These are phyloP conservation scores for Saturnia pavonia DNA, from an alignment of 2,888 invertebrate genomes.

Conservation along the genomic window DNA sequence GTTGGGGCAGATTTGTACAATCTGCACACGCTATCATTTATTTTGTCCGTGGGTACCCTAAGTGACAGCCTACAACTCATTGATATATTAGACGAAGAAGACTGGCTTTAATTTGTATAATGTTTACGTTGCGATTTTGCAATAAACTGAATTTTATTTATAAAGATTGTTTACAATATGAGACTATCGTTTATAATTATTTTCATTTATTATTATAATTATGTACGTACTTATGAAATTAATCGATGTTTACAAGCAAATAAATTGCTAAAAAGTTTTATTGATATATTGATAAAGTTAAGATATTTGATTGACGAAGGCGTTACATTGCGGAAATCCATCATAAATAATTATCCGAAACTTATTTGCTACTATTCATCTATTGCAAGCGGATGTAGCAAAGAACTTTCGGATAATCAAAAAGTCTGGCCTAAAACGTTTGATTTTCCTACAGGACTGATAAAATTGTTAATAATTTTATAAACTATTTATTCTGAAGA, in stretches of 20 bases:
- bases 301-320: no score
- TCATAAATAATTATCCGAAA: no score
- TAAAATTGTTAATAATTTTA: neutral
- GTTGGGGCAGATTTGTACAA: slow-evolving; percentile 62
- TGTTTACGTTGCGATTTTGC: slow-evolving; percentile 24
- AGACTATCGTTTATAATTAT: neutral
- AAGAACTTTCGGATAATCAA: no score
- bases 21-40: slow-evolving; percentile 61
- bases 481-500: neutral
- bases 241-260: no score
- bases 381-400: no score
- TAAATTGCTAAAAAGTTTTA: no score
- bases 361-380: no score
- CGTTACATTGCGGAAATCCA: no score
- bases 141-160: slow-evolving; percentile 15
- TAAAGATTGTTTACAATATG: neutral
- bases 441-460: neutral
- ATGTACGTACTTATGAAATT: no score
- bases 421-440: neutral
- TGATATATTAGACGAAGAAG: slow-evolving; percentile 68
- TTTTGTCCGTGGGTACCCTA: slow-evolving; percentile 64
- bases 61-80: slow-evolving; percentile 62
- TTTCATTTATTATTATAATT: neutral
- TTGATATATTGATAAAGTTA: no score
- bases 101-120: slow-evolving; percentile 37